Evolutionary conservation across 2,888 invertebrate genomes (phyloP).

Genomic region (Rhaphigaster nebulosa): DNA sequence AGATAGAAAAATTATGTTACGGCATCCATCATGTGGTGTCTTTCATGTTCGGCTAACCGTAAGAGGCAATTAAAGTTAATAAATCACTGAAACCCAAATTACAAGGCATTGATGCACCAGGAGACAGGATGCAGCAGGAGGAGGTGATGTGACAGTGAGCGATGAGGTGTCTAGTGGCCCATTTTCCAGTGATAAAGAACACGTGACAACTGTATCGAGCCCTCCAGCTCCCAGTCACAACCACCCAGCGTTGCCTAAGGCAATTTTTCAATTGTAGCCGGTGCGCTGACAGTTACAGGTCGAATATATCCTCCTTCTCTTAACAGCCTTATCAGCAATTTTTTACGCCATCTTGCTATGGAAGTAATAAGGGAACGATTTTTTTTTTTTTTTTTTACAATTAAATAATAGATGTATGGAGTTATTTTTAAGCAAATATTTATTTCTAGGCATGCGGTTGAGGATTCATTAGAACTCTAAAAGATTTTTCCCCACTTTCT

Average conservation of each 20-base stretch:
- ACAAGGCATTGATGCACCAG: slow-evolving; percentile 3
- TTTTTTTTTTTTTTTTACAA: not conserved
- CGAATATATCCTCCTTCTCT: slow-evolving; percentile 9
- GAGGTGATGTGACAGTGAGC: not conserved
- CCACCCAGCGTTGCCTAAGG: not conserved
- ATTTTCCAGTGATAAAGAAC: slow-evolving; percentile 28
- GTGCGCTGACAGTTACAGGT: slow-evolving; percentile 13
- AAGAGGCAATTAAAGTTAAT: not conserved
- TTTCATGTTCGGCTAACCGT: not conserved
- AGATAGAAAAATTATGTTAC: not conserved
- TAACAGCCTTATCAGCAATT: not conserved
- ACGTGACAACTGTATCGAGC: slow-evolving; percentile 7
- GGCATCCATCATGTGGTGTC: not conserved
- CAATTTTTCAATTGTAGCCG: slow-evolving; percentile 26
- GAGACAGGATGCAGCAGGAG: not conserved
- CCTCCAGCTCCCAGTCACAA: not conserved
- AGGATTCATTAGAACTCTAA: too few relatives aligned
- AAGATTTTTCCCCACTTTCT: too few relatives aligned
- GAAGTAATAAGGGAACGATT: not conserved
- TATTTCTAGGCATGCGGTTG: too few relatives aligned
- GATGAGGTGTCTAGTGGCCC: slow-evolving; percentile 10
- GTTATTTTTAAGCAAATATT: too few relatives aligned
- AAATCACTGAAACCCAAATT: not conserved
- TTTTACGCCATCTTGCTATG: not conserved
- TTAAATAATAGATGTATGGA: too few relatives aligned